Evolutionary conservation across 2,888 invertebrate genomes (phyloP).

Genomic region (Pachymerium ferrugineum): DNA sequence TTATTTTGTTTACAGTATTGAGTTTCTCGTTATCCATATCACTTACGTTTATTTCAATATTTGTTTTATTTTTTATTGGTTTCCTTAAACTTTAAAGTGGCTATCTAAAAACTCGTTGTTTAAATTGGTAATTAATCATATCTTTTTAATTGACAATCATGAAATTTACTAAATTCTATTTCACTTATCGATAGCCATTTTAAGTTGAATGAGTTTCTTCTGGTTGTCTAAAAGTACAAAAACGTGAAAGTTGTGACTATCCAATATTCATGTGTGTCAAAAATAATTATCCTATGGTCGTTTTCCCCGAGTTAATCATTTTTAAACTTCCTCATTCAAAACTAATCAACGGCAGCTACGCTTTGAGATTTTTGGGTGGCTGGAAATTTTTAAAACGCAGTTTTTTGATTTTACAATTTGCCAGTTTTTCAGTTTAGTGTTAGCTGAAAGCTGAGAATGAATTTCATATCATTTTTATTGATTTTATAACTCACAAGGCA

Average conservation of each 20-base stretch:
- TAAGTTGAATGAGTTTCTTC: background rate
- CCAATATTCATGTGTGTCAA: background rate
- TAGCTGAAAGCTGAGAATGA: too few species aligned
- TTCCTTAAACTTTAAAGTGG: background rate
- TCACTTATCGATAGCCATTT: background rate
- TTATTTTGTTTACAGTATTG: too few species aligned
- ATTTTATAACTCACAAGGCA: too few species aligned
- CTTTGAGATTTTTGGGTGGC: background rate
- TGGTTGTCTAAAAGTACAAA: background rate
- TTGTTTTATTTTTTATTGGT: background rate
- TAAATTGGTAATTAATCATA: background rate
- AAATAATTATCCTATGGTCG: too few species aligned
- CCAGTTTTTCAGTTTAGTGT: background rate
- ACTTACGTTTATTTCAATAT: too few species aligned
- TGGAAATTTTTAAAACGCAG: background rate
- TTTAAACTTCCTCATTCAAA: background rate
- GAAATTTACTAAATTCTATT: background rate
- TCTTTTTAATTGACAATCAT: background rate
- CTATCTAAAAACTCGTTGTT: background rate
- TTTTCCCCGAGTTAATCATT: background rate
- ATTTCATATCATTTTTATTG: background rate
- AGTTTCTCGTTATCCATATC: too few species aligned
- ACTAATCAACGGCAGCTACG: background rate
- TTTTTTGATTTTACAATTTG: too few species aligned
- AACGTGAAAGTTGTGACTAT: background rate